Conservation (phyloP, 2,113 vertebrate species). For the Prunella himalayana region DNA sequence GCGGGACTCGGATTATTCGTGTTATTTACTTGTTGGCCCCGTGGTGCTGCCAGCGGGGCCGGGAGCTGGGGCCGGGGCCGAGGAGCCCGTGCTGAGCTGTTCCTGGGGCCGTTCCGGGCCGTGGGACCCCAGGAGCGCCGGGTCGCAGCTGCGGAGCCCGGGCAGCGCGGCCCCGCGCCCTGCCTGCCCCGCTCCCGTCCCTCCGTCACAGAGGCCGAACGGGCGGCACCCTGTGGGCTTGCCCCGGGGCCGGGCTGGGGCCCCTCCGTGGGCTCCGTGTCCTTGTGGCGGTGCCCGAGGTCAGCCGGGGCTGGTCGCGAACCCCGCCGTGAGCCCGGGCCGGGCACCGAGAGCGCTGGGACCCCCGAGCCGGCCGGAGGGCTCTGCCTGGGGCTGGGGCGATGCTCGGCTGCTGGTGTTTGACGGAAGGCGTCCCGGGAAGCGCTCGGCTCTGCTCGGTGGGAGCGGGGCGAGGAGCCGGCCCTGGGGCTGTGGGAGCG, state of each 20-base stretch:
- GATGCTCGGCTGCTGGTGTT: background rate
- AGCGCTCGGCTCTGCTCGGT: accelerated
- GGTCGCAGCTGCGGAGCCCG: background rate
- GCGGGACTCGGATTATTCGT: accelerated
- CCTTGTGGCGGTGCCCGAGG: background rate
- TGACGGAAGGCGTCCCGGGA: background rate
- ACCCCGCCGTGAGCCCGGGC: accelerated
- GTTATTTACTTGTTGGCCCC: background rate
- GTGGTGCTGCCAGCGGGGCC: accelerated
- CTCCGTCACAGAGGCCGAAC: no score
- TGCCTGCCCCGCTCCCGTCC: background rate
- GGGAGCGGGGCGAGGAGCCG: background rate
- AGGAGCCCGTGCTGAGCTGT: accelerated
- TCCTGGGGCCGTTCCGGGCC: accelerated
- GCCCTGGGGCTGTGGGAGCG: accelerated
- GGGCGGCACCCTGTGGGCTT: accelerated
- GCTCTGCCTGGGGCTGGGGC: no score
- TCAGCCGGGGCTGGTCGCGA: background rate
- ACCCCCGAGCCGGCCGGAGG: no score
- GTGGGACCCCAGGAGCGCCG: no score
- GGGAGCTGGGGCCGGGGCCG: background rate
- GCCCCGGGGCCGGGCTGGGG: background rate
- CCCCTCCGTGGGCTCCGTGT: background rate
- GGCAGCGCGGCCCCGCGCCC: background rate
- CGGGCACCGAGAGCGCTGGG: no score